These are phyloP conservation scores for Pelagia noctiluca DNA, from an alignment of 30 jellyfish, hydroid and myxozoan genomes.

Conservation along the genomic window DNA sequence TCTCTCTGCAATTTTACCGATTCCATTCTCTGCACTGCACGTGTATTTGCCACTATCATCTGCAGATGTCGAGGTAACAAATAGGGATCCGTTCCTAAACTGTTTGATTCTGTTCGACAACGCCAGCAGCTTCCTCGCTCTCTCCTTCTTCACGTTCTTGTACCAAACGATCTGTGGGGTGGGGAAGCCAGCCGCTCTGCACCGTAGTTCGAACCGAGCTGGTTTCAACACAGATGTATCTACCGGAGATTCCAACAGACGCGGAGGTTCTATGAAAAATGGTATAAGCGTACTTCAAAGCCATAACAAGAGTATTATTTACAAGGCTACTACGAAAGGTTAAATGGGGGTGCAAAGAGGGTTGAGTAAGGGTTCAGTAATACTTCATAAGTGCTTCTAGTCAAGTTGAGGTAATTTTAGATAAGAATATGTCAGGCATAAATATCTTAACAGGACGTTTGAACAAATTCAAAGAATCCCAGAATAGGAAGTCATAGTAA, in stretches of 20 bases:
- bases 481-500: no score
- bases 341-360: no score
- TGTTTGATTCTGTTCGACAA: conserved; percentile 70
- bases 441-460: no score
- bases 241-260: conserved; percentile 48
- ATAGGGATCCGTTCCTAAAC: conserved; percentile 77
- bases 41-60: conserved; percentile 80
- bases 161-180: conserved; percentile 94
- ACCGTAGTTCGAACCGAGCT: conserved; percentile 41
- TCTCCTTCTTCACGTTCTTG: conserved; percentile 34
- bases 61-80: conserved; percentile 56
- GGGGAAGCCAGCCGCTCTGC: conserved; percentile 92
- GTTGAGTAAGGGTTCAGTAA: no score
- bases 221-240: conserved; percentile 76
- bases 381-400: no score
- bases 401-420: no score
- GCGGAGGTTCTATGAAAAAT: conserved; percentile 59
- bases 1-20: conserved; percentile 67
- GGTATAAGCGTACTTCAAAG: no score
- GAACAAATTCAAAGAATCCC: no score
- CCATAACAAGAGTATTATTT: no score
- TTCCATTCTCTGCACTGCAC: conserved; percentile 82
- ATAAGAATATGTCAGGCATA: no score
- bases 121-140: conserved; percentile 23
- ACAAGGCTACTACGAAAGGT: no score